A percentile compares a stretch with the other conserved stretches of the same genome.
phyloP scores from a whole-genome alignment of 23 tunicate species.

The Trididemnum miniatum region DNA sequence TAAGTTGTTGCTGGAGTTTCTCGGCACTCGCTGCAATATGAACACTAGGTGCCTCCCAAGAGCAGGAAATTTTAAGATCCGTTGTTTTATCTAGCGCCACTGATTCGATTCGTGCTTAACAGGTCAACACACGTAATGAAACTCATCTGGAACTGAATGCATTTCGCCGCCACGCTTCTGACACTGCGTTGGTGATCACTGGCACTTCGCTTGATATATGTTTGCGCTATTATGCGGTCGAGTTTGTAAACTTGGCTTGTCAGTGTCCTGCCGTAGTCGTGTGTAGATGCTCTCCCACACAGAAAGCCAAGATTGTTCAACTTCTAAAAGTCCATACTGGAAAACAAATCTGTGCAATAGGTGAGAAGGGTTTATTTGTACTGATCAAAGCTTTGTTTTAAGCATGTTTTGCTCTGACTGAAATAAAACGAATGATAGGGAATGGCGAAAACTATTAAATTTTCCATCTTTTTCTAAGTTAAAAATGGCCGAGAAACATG shows the following conservation, averaged over 20 bases:
- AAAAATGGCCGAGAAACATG: no score
- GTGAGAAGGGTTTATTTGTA: slow-evolving; percentile 38
- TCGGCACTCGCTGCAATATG: no score
- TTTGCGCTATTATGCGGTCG: slow-evolving; percentile 74
- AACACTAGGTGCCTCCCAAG: no score
- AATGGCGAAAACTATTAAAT: no score
- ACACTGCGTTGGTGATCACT: slow-evolving; percentile 76
- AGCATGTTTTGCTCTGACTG: no score
- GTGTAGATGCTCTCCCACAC: slow-evolving; percentile 92
- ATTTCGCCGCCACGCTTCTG: slow-evolving; percentile 74
- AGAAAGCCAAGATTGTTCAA: slow-evolving; percentile 83
- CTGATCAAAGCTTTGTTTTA: no score
- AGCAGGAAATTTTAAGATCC: no score
- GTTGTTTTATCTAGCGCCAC: no score
- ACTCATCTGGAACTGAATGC: slow-evolving; percentile 89
- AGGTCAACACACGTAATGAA: slow-evolving; percentile 74
- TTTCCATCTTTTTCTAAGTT: no score
- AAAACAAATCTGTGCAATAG: slow-evolving; percentile 84
- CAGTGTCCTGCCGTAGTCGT: slow-evolving; percentile 91
- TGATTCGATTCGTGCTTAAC: no score
- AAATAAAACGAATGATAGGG: no score
- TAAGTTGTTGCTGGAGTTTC: no score
- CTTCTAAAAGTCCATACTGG: slow-evolving; percentile 57
- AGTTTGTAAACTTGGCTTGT: slow-evolving; percentile 90
- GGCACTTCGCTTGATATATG: slow-evolving; percentile 82